These are phyloP conservation scores for Cantharis rustica DNA, from an alignment of 2,888 invertebrate genomes.

Conservation along the genomic window DNA sequence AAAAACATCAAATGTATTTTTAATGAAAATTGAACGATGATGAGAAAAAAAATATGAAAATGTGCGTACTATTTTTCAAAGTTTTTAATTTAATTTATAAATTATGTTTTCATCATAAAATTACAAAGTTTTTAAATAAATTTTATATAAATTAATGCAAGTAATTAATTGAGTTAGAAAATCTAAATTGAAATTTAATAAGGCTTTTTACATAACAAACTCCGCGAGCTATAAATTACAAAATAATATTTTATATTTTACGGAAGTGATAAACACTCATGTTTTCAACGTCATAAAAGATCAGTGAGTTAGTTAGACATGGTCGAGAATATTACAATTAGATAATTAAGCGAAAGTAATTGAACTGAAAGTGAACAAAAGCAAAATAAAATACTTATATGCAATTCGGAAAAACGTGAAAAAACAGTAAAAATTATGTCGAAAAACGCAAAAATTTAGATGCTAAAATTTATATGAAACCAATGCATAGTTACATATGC, in stretches of 20 bases:
- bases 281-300: too few relatives aligned
- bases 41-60: background rate
- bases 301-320: too few relatives aligned
- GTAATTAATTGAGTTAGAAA: background rate
- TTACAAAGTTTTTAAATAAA: background rate
- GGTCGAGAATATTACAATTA: too few relatives aligned
- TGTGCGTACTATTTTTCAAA: background rate
- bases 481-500: too few relatives aligned
- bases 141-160: background rate
- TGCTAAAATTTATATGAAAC: too few relatives aligned
- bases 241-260: background rate
- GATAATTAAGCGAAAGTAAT: too few relatives aligned
- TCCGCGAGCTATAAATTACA: background rate
- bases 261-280: background rate
- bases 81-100: background rate
- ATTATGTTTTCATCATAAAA: background rate
- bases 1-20: too few relatives aligned
- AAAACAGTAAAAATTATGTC: too few relatives aligned
- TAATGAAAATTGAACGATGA: background rate
- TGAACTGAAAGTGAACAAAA: too few relatives aligned
- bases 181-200: background rate
- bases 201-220: background rate
- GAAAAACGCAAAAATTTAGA: too few relatives aligned
- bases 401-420: too few relatives aligned
- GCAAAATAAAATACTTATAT: too few relatives aligned